Evolutionary conservation across 1,140 invertebrate species (phyloP).

Genomic region (Anastatus disparis): DNA sequence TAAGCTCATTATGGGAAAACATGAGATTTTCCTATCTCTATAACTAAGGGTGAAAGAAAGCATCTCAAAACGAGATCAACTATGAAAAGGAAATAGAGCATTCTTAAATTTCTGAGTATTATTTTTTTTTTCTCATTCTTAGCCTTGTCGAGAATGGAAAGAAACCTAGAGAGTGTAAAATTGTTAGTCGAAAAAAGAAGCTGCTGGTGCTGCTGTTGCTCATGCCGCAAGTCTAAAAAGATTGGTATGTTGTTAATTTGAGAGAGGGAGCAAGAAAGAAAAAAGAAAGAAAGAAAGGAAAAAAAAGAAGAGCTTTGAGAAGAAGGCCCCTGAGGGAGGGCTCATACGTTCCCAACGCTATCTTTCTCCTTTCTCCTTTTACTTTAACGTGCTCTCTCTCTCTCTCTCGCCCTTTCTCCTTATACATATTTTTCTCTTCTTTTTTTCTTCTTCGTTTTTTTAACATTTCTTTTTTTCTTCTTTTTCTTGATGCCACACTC

Average conservation of each 20-base stretch:
- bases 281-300: slow-evolving; percentile 44
- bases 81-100: background rate
- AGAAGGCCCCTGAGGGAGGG: slow-evolving; percentile 29
- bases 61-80: too few species aligned
- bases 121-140: slow-evolving; percentile 20
- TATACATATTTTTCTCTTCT: slow-evolving; percentile 42
- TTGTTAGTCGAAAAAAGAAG: slow-evolving; percentile 21
- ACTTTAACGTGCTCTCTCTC: slow-evolving; percentile 40
- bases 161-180: slow-evolving; percentile 26
- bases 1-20: too few species aligned
- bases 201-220: slow-evolving; percentile 4
- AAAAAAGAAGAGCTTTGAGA: too few species aligned
- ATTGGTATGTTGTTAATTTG: slow-evolving; percentile 68
- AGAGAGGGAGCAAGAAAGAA: slow-evolving; percentile 57
- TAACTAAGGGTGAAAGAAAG: too few species aligned
- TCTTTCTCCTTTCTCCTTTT: slow-evolving; percentile 22
- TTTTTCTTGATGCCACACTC: slow-evolving; percentile 3
- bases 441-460: slow-evolving; percentile 32
- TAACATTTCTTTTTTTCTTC: slow-evolving; percentile 1
- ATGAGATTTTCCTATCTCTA: too few species aligned
- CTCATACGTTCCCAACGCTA: slow-evolving; percentile 16
- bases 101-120: slow-evolving; percentile 23
- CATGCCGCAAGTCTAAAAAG: slow-evolving; percentile 48
- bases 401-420: slow-evolving; percentile 13
- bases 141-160: background rate